Conservation (phyloP, 2,888 invertebrate species). For the Lithophane semibrunnea region DNA sequence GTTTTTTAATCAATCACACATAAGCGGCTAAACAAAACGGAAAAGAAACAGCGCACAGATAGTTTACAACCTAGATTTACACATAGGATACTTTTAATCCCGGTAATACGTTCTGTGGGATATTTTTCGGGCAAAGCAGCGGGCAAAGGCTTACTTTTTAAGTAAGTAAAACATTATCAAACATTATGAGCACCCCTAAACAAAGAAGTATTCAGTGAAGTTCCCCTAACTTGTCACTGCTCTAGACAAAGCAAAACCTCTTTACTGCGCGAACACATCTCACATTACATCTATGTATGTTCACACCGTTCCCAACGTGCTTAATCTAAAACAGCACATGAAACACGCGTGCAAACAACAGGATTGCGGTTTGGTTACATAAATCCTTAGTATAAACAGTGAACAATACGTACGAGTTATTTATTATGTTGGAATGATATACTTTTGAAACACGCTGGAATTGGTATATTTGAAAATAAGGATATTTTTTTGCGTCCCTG, state of each 20-base stretch:
- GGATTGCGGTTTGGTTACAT: slow-evolving; percentile 61
- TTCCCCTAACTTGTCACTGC: background rate
- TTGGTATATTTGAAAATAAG: background rate
- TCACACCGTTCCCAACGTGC: slow-evolving; percentile 54
- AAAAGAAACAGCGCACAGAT: background rate
- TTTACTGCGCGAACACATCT: slow-evolving; percentile 23
- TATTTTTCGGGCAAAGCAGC: background rate
- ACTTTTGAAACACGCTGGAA: slow-evolving; percentile 28
- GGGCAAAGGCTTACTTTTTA: background rate
- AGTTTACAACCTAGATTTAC: background rate
- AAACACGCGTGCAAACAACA: slow-evolving; percentile 61
- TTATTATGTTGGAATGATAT: slow-evolving; percentile 44
- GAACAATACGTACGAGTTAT: slow-evolving; percentile 47
- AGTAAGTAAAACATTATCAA: slow-evolving; percentile 3
- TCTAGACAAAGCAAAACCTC: slow-evolving; percentile 22
- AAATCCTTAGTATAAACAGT: slow-evolving; percentile 61
- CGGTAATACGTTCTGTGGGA: background rate
- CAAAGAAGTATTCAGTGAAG: background rate
- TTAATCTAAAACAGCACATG: slow-evolving; percentile 64
- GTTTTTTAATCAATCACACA: too few species aligned
- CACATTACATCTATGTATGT: slow-evolving; percentile 38
- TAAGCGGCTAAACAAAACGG: too few species aligned
- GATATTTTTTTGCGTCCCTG: background rate
- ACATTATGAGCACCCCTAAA: background rate
- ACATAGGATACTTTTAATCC: background rate